These are phyloP conservation scores for Porites rus DNA, from an alignment of 92 coral and sea anemone genomes.

Conservation along the genomic window DNA sequence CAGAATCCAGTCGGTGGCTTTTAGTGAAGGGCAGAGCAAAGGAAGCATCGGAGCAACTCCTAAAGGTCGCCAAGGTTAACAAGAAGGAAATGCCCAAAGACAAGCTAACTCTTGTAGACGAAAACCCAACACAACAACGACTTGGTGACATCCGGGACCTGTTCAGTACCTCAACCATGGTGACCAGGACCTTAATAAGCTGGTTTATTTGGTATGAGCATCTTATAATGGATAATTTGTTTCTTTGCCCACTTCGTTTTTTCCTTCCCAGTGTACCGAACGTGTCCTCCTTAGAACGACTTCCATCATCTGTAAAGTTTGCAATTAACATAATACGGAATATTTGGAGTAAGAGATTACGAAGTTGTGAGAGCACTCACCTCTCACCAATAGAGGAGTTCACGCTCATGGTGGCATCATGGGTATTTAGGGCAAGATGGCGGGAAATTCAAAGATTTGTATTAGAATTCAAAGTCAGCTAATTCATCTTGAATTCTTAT, in stretches of 20 bases:
- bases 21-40: conserved; percentile 49
- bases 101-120: neutral
- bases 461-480: too few relatives aligned
- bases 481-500: too few relatives aligned
- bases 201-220: conserved; percentile 70
- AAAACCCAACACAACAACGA: neutral
- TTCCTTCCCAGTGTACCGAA: neutral
- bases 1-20: conserved; percentile 74
- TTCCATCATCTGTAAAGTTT: neutral
- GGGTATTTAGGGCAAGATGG: too few relatives aligned
- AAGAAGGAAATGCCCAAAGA: conserved; percentile 30
- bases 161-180: conserved; percentile 52
- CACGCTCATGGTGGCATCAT: too few relatives aligned
- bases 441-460: too few relatives aligned
- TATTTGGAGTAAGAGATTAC: too few relatives aligned
- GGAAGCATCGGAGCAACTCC: conserved; percentile 50
- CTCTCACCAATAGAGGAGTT: too few relatives aligned
- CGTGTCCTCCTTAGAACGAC: neutral
- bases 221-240: neutral
- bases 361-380: too few relatives aligned
- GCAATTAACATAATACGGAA: too few relatives aligned
- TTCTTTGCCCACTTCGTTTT: neutral
- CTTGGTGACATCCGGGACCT: conserved; percentile 71
- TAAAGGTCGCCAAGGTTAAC: conserved; percentile 54
- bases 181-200: conserved; percentile 49